phyloP scores from a whole-genome alignment of 2,113 vertebrate species.

The Noctilio leporinus region DNA sequence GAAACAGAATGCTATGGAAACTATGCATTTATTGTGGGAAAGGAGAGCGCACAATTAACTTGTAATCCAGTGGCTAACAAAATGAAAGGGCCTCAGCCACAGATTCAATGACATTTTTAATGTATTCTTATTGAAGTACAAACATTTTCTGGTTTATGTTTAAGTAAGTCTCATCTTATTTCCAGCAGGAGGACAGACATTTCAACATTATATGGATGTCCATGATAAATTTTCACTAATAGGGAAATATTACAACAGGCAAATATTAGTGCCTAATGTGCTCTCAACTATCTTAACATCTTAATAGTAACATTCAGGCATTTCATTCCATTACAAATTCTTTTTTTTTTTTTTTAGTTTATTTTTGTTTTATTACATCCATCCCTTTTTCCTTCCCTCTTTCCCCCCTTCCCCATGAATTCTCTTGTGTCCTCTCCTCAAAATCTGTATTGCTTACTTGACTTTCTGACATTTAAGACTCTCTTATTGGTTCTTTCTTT shows the following conservation, averaged over 20 bases:
- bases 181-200: not conserved
- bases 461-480: not conserved
- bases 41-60: not conserved
- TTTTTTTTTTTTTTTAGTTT: too few relatives aligned
- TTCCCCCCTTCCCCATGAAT: too few relatives aligned
- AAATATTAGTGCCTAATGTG: not conserved
- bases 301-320: slow-evolving; percentile 1
- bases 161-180: not conserved
- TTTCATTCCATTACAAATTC: not conserved
- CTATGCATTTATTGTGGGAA: not conserved
- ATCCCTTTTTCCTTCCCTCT: too few relatives aligned
- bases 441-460: not conserved
- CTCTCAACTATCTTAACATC: not conserved
- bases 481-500: not conserved
- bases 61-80: not conserved
- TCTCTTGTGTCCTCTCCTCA: not conserved
- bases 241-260: not conserved
- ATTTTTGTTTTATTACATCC: too few relatives aligned
- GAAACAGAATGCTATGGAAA: not conserved
- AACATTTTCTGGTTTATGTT: not conserved
- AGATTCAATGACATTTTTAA: slow-evolving; percentile 15
- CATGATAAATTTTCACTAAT: not conserved
- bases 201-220: not conserved
- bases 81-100: not conserved
- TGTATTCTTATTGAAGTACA: not conserved